phyloP scores from a whole-genome alignment of 2,888 invertebrate genomes.

The Caenorhabditis uteleia region DNA sequence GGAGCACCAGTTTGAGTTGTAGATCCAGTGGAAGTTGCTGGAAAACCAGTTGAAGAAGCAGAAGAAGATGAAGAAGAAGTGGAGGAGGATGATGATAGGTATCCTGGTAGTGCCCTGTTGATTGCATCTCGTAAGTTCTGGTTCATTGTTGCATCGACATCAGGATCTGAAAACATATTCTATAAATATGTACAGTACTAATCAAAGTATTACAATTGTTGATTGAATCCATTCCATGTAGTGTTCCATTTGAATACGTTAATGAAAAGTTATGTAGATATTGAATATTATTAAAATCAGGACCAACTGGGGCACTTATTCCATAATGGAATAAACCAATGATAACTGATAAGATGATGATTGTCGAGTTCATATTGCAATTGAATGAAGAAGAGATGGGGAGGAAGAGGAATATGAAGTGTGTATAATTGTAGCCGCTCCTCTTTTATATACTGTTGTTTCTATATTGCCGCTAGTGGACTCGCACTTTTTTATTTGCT shows the following conservation, averaged over 20 bases:
- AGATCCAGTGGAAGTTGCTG: background rate
- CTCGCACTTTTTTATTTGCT: no score
- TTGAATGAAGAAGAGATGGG: no score
- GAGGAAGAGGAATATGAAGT: no score
- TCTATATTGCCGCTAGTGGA: no score
- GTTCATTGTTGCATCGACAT: slow-evolving; percentile 25
- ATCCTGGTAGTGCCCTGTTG: slow-evolving; percentile 20
- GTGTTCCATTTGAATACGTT: slow-evolving; percentile 12
- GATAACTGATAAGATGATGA: background rate
- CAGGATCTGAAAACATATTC: slow-evolving; percentile 16
- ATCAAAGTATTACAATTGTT: slow-evolving; percentile 11
- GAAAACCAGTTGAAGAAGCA: background rate
- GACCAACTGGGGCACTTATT: slow-evolving; percentile 8
- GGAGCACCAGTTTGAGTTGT: background rate
- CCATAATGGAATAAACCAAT: background rate
- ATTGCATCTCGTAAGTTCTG: slow-evolving; percentile 28
- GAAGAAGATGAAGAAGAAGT: background rate
- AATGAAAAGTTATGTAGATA: slow-evolving; percentile 26
- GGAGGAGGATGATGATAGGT: slow-evolving; percentile 1
- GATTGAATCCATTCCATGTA: slow-evolving; percentile 18
- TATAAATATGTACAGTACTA: background rate
- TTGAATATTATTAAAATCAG: slow-evolving; percentile 27
- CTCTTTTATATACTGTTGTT: no score
- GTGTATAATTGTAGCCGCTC: no score
- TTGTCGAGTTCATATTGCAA: no score